Percentiles rank a stretch among this genome's conserved stretches.
Evolutionary conservation across 2,888 invertebrate genomes (phyloP).

Genomic region (Glyphotaelius pellucidus): DNA sequence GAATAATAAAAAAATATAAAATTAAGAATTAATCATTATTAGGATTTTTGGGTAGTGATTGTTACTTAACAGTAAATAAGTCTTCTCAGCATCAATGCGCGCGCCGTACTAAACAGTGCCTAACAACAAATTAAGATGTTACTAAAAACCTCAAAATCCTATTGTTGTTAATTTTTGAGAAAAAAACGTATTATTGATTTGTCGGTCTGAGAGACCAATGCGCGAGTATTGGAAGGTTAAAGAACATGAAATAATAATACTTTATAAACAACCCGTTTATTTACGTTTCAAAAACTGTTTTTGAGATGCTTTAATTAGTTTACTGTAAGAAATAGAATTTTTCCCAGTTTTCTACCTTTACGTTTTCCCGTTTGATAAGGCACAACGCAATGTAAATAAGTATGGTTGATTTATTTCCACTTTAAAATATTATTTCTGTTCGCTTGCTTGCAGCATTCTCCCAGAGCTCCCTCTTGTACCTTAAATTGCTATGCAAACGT

Average conservation of each 20-base stretch:
- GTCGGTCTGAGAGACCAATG: too few species aligned
- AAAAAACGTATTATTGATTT: too few species aligned
- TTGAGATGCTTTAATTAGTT: neutral
- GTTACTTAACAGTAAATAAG: too few species aligned
- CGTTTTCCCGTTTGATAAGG: neutral
- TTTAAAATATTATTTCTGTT: neutral
- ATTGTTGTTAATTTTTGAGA: too few species aligned
- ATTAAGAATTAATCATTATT: too few species aligned
- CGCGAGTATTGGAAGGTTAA: too few species aligned
- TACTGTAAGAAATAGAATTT: neutral
- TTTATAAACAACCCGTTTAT: neutral
- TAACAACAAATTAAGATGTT: too few species aligned
- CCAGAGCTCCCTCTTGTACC: neutral
- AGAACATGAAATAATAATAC: neutral
- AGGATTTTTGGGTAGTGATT: too few species aligned
- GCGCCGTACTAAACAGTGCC: too few species aligned
- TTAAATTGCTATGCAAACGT: constrained; percentile 17
- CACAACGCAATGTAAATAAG: neutral
- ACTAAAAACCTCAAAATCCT: too few species aligned
- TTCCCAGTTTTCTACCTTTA: neutral
- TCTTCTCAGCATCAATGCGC: too few species aligned
- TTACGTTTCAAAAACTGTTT: neutral
- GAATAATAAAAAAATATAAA: too few species aligned
- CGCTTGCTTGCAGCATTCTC: neutral
- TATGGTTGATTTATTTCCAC: neutral